Conservation (phyloP, 2,113 vertebrate genomes). For the Chamaea fasciata region DNA sequence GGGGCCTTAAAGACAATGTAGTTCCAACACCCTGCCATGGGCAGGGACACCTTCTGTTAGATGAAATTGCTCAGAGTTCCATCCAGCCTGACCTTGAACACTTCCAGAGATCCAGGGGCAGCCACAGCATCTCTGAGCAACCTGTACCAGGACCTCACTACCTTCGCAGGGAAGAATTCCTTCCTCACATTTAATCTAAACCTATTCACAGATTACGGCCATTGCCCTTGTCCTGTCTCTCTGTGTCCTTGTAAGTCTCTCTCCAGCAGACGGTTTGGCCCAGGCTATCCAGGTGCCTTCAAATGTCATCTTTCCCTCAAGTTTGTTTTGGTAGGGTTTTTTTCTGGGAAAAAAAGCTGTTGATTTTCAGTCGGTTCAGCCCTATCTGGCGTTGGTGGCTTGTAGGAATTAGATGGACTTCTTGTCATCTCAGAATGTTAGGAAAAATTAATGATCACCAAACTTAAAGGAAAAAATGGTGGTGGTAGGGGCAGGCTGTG, state of each 20-base stretch:
- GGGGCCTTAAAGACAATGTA: background rate
- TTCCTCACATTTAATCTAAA: background rate
- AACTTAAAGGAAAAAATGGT: background rate
- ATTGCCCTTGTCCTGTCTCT: background rate
- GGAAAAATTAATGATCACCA: background rate
- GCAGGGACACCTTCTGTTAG: background rate
- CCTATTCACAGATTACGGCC: background rate
- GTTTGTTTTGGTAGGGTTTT: background rate
- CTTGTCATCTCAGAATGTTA: background rate
- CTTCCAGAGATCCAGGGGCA: background rate
- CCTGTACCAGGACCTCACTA: background rate
- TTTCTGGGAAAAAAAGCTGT: background rate
- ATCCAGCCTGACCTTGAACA: background rate
- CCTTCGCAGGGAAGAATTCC: background rate
- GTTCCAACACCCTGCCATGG: background rate
- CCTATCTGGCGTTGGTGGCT: background rate
- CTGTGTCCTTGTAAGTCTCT: background rate
- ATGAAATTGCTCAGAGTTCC: background rate
- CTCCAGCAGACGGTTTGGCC: background rate
- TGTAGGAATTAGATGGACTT: accelerated
- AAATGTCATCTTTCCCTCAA: background rate
- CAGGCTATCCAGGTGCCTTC: background rate
- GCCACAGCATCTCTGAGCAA: background rate
- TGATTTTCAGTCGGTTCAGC: background rate
- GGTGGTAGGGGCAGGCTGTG: background rate